These are phyloP conservation scores for Heteropelma amictum DNA, from an alignment of 2,888 invertebrate genomes.

Conservation along the genomic window DNA sequence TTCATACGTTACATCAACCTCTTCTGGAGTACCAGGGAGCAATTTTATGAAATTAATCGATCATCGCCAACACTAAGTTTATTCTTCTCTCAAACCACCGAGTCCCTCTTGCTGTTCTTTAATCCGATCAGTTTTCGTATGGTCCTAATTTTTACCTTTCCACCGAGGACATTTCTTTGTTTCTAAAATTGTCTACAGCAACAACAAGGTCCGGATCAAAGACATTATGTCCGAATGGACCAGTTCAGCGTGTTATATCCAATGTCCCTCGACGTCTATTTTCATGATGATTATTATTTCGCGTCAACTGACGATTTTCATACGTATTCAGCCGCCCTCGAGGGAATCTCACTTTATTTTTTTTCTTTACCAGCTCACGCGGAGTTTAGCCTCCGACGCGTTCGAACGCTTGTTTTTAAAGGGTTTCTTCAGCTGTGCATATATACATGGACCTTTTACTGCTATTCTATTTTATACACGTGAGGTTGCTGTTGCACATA, in stretches of 20 bases:
- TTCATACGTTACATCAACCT: too few relatives aligned
- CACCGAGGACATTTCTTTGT: too few relatives aligned
- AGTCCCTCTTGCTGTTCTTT: constrained; percentile 8
- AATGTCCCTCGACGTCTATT: background rate
- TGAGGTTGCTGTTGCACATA: constrained; percentile 10
- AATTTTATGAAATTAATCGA: too few relatives aligned
- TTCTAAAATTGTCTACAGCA: too few relatives aligned
- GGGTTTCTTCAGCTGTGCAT: constrained; percentile 67
- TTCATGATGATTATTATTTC: constrained; percentile 1
- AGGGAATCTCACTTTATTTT: constrained; percentile 21
- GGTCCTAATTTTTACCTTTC: constrained; percentile 17
- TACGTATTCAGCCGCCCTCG: constrained; percentile 2
- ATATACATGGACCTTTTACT: constrained; percentile 52
- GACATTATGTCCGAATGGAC: constrained; percentile 15
- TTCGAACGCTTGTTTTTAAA: constrained; percentile 65
- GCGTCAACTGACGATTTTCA: constrained; percentile 15
- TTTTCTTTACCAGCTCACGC: constrained; percentile 2
- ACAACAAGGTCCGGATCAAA: too few relatives aligned
- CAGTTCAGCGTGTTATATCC: constrained; percentile 3
- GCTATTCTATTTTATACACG: constrained; percentile 24
- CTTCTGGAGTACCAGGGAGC: too few relatives aligned
- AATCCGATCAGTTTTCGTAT: constrained; percentile 11
- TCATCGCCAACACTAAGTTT: too few relatives aligned
- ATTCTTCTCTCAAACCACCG: background rate
- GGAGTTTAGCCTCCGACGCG: constrained; percentile 27